Evolutionary conservation across 2,113 vertebrate species (phyloP).

Genomic region (Silurus meridionalis): DNA sequence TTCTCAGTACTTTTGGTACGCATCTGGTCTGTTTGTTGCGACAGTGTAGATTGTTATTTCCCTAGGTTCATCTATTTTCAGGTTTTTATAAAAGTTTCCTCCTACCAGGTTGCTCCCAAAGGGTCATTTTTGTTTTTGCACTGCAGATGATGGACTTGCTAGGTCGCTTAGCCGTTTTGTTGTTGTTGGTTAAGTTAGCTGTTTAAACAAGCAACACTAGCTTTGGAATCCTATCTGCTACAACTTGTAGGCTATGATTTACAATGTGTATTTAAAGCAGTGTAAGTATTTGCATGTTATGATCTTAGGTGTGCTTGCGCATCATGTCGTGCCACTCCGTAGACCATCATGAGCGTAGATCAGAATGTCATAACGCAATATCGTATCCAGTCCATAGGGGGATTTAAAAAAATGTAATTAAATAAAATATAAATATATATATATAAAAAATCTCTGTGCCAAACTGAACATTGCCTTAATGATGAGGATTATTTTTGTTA

Average conservation of each 20-base stretch:
- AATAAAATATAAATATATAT: not conserved
- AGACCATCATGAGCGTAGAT: not conserved
- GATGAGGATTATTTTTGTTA: conserved; percentile 19
- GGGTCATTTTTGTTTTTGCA: not conserved
- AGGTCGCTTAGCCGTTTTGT: not conserved
- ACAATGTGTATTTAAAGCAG: not conserved
- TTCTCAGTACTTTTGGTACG: not conserved
- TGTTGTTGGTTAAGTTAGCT: not conserved
- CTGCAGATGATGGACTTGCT: not conserved
- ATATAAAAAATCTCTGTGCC: not conserved
- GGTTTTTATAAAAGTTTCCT: not conserved
- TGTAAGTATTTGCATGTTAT: not conserved
- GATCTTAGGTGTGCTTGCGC: not conserved
- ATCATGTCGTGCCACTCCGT: not conserved
- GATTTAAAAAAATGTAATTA: not conserved
- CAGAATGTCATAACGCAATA: not conserved
- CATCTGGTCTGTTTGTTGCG: not conserved
- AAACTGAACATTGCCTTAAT: conserved; percentile 38
- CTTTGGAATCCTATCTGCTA: not conserved
- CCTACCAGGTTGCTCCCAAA: not conserved
- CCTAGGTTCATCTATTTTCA: not conserved
- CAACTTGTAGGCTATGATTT: not conserved
- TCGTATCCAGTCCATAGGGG: not conserved
- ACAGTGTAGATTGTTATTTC: not conserved
- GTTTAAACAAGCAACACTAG: not conserved